Conservation (phyloP, 2,888 invertebrate species). For the Geophilus truncorum region DNA sequence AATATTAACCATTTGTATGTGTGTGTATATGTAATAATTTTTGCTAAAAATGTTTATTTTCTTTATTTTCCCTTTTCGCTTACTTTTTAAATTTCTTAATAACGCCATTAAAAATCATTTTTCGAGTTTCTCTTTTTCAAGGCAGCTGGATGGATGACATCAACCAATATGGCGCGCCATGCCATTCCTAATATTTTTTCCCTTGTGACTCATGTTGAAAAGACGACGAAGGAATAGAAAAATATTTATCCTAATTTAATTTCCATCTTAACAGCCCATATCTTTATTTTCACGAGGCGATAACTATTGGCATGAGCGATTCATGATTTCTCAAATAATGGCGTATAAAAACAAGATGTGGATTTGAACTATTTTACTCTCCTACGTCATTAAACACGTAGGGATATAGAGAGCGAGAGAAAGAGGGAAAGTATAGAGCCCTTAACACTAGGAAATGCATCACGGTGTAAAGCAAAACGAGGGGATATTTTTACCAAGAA, state of each 20-base stretch:
- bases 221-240: neutral
- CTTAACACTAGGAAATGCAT: neutral
- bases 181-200: neutral
- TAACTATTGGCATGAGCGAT: neutral
- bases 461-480: neutral
- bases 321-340: neutral
- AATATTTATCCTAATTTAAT: neutral
- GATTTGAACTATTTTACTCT: neutral
- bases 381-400: neutral
- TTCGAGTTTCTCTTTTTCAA: neutral
- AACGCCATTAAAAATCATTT: neutral
- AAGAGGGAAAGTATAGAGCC: neutral
- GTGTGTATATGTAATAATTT: too few relatives aligned
- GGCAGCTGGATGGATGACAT: neutral
- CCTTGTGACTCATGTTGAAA: neutral
- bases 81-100: neutral
- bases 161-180: neutral
- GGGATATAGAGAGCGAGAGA: neutral
- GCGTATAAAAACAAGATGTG: neutral
- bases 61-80: too few relatives aligned
- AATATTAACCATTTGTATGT: too few relatives aligned
- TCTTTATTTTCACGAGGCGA: neutral
- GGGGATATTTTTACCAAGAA: neutral
- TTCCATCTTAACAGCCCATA: neutral
- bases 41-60: too few relatives aligned